Evolutionary conservation across 1,140 invertebrate species (phyloP).

Genomic region (Ips typographus): DNA sequence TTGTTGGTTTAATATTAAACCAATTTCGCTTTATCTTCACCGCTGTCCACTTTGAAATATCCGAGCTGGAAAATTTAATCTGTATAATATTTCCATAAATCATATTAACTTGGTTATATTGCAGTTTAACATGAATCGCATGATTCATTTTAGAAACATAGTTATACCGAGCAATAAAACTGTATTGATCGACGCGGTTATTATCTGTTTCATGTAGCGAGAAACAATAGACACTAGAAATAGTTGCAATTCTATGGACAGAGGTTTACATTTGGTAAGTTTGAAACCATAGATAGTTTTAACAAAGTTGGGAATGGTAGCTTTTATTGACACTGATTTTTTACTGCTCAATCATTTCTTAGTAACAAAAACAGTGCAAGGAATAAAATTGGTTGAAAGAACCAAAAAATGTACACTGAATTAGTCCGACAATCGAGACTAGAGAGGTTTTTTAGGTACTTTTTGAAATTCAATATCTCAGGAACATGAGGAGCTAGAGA

Average conservation of each 20-base stretch:
- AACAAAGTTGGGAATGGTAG: no score
- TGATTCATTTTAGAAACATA: background rate
- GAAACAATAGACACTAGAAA: background rate
- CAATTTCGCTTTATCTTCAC: background rate
- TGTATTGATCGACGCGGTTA: no score
- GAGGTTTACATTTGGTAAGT: background rate
- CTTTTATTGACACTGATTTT: background rate
- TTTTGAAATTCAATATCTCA: no score
- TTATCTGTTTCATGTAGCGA: no score
- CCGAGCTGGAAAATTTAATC: background rate
- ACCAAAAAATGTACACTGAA: no score
- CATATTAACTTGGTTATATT: background rate
- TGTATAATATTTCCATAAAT: slow-evolving; percentile 2
- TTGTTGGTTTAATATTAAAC: background rate
- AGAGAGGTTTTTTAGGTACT: no score
- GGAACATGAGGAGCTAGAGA: no score
- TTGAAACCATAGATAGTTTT: background rate
- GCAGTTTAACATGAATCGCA: background rate
- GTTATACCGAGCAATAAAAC: background rate
- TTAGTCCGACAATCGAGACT: no score
- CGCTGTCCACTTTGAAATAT: no score
- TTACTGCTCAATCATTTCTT: no score
- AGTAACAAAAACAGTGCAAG: no score
- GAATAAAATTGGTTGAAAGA: no score
- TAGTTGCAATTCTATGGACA: background rate